Base-by-base conservation (phyloP, 2,888 invertebrate species). In the Leucophenga montana region DNA sequence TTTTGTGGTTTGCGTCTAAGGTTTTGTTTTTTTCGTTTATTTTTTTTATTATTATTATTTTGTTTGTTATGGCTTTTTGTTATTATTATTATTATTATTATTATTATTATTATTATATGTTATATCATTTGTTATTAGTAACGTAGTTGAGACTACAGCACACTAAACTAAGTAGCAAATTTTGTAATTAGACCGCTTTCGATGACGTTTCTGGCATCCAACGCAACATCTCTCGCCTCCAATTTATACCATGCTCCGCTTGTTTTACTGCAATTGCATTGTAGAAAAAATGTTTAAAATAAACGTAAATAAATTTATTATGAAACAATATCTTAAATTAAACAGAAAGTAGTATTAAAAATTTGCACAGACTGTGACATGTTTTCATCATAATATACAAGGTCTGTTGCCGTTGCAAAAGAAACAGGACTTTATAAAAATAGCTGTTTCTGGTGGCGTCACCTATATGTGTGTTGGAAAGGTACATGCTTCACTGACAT, bases 141-240 rank as follows among this genome's bases (percentile, higher is more conserved):
- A 66, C 27, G 46, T 50, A 62, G 62, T 62, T 62, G 11, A n/a
- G n/a, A 46, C 46, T 62, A 46, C 62, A 46, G 44, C 62, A 46
- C 78, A 83, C 82, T 84, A 85, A 83, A 83, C 77, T 39, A 39
- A 39, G 39, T 39, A 39, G 39, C 39, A 39, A 39, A 39, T 39
- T 39, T 77, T 83, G 81, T 77, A 79, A 75, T 86, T 88, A 87
- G 79, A 88, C 88, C 84, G 89, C 86, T 85, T 89, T 88, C 84
- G 88, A 88, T 85, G 89, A 87, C 86, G 87, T 87, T 85, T 88
- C 88, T 86, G 89, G 88, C 86, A 89, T 87, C 88, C 87, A 89
- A 84, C 88, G 88, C 85, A 88, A 85, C 86, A 89, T 87, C 84
- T 88, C 88, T 84, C 88, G 88, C 78, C 88, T 88, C 89, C 88